These are phyloP conservation scores for Chirona hameri DNA, from an alignment of 2,888 invertebrate genomes.

Conservation along the genomic window DNA sequence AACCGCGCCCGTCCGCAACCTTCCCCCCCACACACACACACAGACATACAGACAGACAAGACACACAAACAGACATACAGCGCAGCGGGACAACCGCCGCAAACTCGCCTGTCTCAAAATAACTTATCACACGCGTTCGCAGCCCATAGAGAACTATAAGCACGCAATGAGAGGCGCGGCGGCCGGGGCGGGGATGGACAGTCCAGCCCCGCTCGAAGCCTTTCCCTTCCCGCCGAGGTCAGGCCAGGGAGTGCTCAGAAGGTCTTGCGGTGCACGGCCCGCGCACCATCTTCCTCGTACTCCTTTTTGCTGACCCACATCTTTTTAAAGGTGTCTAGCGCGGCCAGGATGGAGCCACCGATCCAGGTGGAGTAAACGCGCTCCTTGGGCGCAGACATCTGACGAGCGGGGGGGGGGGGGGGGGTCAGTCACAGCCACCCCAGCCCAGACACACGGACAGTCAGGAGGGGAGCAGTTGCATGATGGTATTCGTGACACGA, in stretches of 20 bases:
- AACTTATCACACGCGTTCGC: slow-evolving; percentile 58
- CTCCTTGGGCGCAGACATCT: slow-evolving; percentile 98
- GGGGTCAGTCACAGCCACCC: background rate
- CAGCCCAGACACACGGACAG: too few relatives aligned
- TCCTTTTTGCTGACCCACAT: slow-evolving; percentile 99
- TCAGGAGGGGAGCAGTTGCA: too few relatives aligned
- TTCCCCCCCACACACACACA: background rate
- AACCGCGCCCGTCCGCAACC: background rate
- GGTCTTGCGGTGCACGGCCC: slow-evolving; percentile 92
- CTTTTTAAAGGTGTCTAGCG: slow-evolving; percentile 98
- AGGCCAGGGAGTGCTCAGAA: slow-evolving; percentile 61
- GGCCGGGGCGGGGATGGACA: background rate
- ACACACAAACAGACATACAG: slow-evolving; percentile 39
- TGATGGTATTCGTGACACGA: too few relatives aligned
- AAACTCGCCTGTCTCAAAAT: slow-evolving; percentile 47
- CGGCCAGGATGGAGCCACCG: slow-evolving; percentile 97
- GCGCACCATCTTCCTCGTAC: slow-evolving; percentile 92
- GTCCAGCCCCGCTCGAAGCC: background rate
- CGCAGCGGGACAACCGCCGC: slow-evolving; percentile 41
- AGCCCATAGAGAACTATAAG: slow-evolving; percentile 66
- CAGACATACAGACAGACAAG: slow-evolving; percentile 26
- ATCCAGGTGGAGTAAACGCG: slow-evolving; percentile 99
- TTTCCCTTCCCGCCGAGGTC: background rate
- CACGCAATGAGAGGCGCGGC: slow-evolving; percentile 45
- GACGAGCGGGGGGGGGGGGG: slow-evolving; percentile 31